Evolutionary conservation across 2,113 vertebrate species (phyloP).

Genomic region (Brevimyrus niger): DNA sequence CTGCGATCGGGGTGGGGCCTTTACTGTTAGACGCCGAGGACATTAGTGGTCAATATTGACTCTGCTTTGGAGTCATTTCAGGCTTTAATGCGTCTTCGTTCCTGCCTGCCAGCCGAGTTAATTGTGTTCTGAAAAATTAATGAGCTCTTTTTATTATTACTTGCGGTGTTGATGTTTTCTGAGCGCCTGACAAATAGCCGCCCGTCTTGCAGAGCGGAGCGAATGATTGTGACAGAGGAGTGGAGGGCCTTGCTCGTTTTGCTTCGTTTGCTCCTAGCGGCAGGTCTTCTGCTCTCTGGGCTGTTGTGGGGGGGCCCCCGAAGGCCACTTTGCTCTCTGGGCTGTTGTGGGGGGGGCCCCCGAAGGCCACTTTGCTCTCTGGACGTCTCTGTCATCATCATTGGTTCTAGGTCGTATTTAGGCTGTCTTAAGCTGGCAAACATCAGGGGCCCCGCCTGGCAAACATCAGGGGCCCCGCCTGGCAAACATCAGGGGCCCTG

Average conservation of each 20-base stretch:
- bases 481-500: neutral
- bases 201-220: conserved; percentile 25
- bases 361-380: neutral
- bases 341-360: neutral
- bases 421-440: neutral
- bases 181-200: conserved; percentile 24
- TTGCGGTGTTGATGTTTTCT: conserved; percentile 18
- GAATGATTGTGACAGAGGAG: conserved; percentile 28
- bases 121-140: conserved; percentile 53
- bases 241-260: conserved; percentile 34
- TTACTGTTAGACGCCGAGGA: neutral
- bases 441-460: no score
- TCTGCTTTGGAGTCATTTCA: conserved; percentile 58
- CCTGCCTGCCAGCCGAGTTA: conserved; percentile 53
- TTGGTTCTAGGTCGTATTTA: neutral
- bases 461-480: no score
- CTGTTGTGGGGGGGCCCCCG: neutral
- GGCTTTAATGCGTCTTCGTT: conserved; percentile 61
- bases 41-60: conserved; percentile 48
- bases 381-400: neutral
- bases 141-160: conserved; percentile 25
- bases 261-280: neutral
- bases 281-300: neutral
- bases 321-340: neutral
- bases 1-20: neutral